Base-by-base conservation (phyloP, 2,888 invertebrate species). In the Pycnomerus fuliginosus region DNA sequence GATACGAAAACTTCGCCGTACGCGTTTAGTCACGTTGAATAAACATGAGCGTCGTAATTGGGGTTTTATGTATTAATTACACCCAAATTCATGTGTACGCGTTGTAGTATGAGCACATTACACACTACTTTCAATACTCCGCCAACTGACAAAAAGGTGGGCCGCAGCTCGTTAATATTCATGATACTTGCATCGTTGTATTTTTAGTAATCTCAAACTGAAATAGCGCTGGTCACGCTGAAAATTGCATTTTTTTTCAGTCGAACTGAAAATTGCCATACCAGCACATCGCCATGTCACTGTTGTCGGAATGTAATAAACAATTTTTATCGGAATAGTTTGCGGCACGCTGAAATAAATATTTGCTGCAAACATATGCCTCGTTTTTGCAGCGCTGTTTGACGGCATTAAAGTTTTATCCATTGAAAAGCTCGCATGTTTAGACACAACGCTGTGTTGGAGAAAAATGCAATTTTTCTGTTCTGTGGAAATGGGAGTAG, bases 391-490 rank as follows among this genome's bases (percentile, higher is more conserved):
- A 17, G 12, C 20, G 16, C 8, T 16, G 11, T 16, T 16, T 16
- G 10, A 25, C n/a, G 16, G 25, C n/a, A 7, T 12, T 16, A 3
- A 12, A 36, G 10, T 17, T 28, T 4, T 15, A 5, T 22, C 3
- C 20, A 28, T 29, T 11, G 28, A 20, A 38, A 22, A 16, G 16
- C n/a, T 41, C 29, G 40, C 40, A 41, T 41, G 40, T 28, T 34
- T 28, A 41, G 10, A 14, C 7, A 16, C 40, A 41, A 41, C 34
- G 33, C 23, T 22, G 28, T 8, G 23, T 20, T 22, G 24, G 10
- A 16, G 24, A 41, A 41, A 41, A 41, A 41, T 41, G 27, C 34
- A 41, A 41, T 41, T 41, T 39, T 41, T 20, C 27, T 41, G 24
- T 39, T 37, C 25, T 37, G 13, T 37, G 20, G 16, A 15, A 28